These are phyloP conservation scores for Lasioglossum pauxillum DNA, from an alignment of 2,888 invertebrate genomes.

Conservation along the genomic window DNA sequence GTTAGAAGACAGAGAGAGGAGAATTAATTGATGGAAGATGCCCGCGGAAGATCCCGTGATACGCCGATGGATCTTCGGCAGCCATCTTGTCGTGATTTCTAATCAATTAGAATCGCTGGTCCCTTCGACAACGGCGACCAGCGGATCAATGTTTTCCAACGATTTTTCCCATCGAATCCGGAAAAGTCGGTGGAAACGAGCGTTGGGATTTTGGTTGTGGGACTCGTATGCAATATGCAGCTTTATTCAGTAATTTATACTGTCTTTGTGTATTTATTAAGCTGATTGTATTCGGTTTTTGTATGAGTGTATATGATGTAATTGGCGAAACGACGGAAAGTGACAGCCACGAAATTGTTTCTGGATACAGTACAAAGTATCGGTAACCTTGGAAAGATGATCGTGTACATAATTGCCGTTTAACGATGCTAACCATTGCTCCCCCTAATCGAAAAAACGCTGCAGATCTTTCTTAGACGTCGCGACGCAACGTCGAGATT, in stretches of 20 bases:
- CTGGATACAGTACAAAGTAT: constrained; percentile 55
- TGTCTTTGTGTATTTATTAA: constrained; percentile 61
- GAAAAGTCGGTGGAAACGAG: constrained; percentile 61
- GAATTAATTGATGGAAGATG: constrained; percentile 34
- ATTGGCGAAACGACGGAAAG: background rate
- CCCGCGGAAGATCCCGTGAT: constrained; percentile 61
- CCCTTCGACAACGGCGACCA: constrained; percentile 6
- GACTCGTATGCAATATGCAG: constrained; percentile 72
- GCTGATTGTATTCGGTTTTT: constrained; percentile 12
- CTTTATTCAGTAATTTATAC: constrained; percentile 55
- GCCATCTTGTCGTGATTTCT: constrained; percentile 58
- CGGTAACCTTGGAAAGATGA: constrained; percentile 25
- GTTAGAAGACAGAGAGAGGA: background rate
- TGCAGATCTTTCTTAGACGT: background rate
- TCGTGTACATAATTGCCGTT: constrained; percentile 59
- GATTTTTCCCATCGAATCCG: constrained; percentile 34
- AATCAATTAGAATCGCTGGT: constrained; percentile 16
- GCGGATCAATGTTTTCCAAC: constrained; percentile 26
- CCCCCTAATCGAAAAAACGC: constrained; percentile 26
- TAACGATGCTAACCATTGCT: constrained; percentile 31
- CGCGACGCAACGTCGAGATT: background rate
- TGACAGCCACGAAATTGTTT: constrained; percentile 4
- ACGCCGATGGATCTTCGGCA: constrained; percentile 61
- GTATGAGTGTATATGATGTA: background rate
- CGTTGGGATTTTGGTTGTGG: constrained; percentile 69